Base-by-base conservation (phyloP, 2,888 invertebrate genomes). In the Morinoia aosen region DNA sequence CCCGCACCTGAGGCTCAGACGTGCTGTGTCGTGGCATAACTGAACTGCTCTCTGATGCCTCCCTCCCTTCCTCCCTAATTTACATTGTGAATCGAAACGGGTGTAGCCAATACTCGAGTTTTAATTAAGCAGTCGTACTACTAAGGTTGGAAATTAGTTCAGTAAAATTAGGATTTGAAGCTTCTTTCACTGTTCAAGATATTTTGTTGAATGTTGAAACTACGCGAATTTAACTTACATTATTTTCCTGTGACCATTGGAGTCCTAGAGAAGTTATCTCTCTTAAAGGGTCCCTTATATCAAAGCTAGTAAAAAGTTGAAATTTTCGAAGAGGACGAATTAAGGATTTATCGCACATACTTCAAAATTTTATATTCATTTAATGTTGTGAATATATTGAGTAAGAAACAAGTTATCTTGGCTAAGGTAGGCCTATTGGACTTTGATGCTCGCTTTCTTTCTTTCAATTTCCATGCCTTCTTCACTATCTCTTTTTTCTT, bases 1-100 rank as follows among this genome's bases (percentile, higher is more conserved):
- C 96, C 12, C 95, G 95, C n/a, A 95, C 96, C 14, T 95, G 94
- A 64, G 95, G 95, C 58, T 19, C 19, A 61, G 61, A 19, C 61
- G 19, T 12, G 16, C 61, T 19, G 19, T 61, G 61, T 61, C 8
- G 19, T 58, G 58, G 10, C 58, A 10, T 19, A 12, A 19, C 61
- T 61, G 2, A 61, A 61, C 48, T 5, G 19, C 19, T 61, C 16
- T 2, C 19, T 61, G 61, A 19, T 8, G 61, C 61, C 3, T 19
- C 19, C 61, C 61, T 19, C 19, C 61, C 61, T 61, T 61, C 61
- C 19, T 61, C 61, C 61, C 19, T 61, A 61, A 3, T 61, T 61
- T 19, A 61, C 16, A 16, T 61, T 61, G 61, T 61, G 1, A 19
- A 19, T 61, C 19, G 8, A 61, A 12, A 61, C 61, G 3, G 0